Conservation (phyloP, 2,888 invertebrate species). For the Pristionchus entomophagus region DNA sequence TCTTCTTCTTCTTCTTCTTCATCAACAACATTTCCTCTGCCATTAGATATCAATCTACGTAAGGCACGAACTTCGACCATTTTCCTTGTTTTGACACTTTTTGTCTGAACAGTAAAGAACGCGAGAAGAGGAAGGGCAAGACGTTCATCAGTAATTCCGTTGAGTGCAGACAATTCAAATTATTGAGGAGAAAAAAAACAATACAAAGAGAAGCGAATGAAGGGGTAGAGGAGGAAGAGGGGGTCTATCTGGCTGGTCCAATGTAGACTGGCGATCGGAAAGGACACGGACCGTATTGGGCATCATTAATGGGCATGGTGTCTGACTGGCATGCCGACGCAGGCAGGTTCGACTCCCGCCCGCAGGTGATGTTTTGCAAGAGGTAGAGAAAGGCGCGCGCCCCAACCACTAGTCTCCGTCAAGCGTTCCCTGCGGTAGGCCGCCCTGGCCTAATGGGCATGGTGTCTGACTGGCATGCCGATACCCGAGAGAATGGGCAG, state of each 20-base stretch:
- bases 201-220: background rate
- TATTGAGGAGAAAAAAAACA: background rate
- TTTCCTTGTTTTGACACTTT: background rate
- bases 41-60: background rate
- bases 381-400: too few relatives aligned
- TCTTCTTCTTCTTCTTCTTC: background rate
- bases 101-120: background rate
- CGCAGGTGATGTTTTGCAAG: too few relatives aligned
- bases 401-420: too few relatives aligned
- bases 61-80: background rate
- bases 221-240: background rate
- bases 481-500: background rate
- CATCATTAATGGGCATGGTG: too few relatives aligned
- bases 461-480: too few relatives aligned
- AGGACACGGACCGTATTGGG: slow-evolving; percentile 3
- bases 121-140: background rate
- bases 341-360: too few relatives aligned
- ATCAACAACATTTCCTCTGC: background rate
- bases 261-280: background rate
- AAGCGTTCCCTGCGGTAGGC: too few relatives aligned
- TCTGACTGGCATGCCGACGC: too few relatives aligned
- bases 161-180: too few relatives aligned
- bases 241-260: background rate
- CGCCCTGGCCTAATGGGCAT: too few relatives aligned
- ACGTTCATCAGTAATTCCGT: too few relatives aligned